Percentiles rank a stretch among this genome's conserved stretches.
phyloP scores from a whole-genome alignment of 2,888 invertebrate genomes.

The Amblyjoppa fuscipennis region DNA sequence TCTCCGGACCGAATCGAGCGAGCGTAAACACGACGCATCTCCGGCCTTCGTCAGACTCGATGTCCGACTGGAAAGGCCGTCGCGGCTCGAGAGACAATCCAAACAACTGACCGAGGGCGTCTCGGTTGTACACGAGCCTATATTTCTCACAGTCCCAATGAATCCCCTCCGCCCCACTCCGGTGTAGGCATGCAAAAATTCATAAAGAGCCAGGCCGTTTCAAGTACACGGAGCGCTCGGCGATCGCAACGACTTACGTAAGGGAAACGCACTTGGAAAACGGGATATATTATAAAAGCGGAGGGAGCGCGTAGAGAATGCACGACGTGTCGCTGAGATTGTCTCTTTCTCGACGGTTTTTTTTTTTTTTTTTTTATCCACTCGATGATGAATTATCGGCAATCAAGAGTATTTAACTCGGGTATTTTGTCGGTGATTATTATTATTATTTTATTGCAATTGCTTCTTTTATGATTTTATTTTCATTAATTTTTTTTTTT shows the following conservation, averaged over 20 bases:
- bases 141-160: conserved; percentile 19
- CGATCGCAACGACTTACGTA: conserved; percentile 37
- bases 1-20: background rate
- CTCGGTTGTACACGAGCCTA: background rate
- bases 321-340: conserved; percentile 1
- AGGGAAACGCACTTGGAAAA: conserved; percentile 27
- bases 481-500: background rate
- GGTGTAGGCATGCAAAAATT: conserved; percentile 23
- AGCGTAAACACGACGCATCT: background rate
- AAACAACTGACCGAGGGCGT: conserved; percentile 5
- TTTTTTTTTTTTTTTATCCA: background rate
- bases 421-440: background rate
- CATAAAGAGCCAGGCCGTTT: conserved; percentile 11
- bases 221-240: conserved; percentile 19
- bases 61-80: background rate
- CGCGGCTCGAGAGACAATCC: background rate
- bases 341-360: background rate
- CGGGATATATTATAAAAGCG: conserved; percentile 35
- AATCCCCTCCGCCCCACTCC: conserved; percentile 1
- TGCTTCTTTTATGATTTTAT: background rate
- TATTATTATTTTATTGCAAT: background rate
- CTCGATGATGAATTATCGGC: conserved; percentile 9
- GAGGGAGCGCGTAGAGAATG: background rate
- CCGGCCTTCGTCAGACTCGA: conserved; percentile 4
- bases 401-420: background rate